Evolutionary conservation across 2,797 vertebrate species (phyloP), one percentile per base, ranked within the genome.

Genomic region (Agapornis canus): DNA sequence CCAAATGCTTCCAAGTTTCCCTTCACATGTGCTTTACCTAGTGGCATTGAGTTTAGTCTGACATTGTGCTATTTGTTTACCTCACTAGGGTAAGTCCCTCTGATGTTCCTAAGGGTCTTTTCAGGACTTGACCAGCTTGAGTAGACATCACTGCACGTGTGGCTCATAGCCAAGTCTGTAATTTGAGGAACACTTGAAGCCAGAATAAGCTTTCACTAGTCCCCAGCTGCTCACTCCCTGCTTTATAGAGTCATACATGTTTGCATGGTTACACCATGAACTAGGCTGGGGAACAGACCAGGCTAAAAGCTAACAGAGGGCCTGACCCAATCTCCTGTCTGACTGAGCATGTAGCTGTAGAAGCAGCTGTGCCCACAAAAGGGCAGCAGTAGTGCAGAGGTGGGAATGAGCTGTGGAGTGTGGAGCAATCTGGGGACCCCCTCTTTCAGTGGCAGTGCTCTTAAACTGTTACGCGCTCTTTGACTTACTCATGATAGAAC

Each of bases 291-390:
- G 42, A 20, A 26, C 32, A 22, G n/a, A 5, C 4, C 12, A 1
- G 9, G 37, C 68, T 61, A 51, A 23, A 29, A 80, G 81, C 40
- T 43, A 23, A 31, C 31, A 10, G 5, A 3, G 10, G 4, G 39
- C 18, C 61, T 5, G 54, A 66, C 39, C 31, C 0, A 0, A 6
- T 7, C 61, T 54, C 35, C 22, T 0, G 0, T 45, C 49, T n/a
- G 54, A 22, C 6, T 5, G 1, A 32, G 26, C 47, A 4, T 1
- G 1, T 52, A 31, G 52, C 92, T 18, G 40, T 32, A 72, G 17
- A 5, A 77, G 57, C 71, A 77, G 56, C 64, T 60, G 40, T 64
- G 71, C 14, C 60, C 65, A 18, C 64, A 68, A 25, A 83, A 60
- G 31, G 51, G 26, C 0, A 1, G 48, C 45, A 32, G 27, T 19